Evolutionary conservation across 2,797 vertebrate genomes (phyloP), one percentile per base, ranked within the genome.

Genomic region (Melanotaenia maccullochi): DNA sequence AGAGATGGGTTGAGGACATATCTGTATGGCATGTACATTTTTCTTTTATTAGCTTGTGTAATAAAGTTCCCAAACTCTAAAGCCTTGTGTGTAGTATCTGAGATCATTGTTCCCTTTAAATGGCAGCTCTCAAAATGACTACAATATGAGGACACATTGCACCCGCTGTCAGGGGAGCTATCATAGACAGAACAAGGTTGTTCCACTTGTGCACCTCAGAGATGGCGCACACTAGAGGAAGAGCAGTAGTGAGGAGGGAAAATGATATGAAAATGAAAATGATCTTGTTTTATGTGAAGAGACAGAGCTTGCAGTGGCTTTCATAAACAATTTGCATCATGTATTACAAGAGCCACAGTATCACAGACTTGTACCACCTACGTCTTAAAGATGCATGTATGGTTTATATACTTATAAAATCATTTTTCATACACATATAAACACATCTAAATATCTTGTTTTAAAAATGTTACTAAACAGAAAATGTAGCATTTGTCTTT

Each of bases 11-110:
- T 18, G n/a, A 51, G 52, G 70, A 3, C 30, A 42, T 18, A 6
- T 59, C 32, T 47, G 56, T 66, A 71, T 79, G 78, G 30, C 63
- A 38, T 58, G 81, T 47, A 51, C 76, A 79, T 72, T 55, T 63
- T 57, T 28, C 22, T 57, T 58, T 36, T 79, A 81, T 36, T 83
- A 49, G 65, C 73, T 83, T 88, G 68, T 73, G 62, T 14, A 92
- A 92, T 93, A 94, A 94, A 94, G 36, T 71, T 84, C 64, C 83
- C 65, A 74, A 60, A 75, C 73, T 63, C 68, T 42, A 71, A 67
- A 81, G 59, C 33, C 30, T 25, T 60, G 67, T 73, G 69, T 79
- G 47, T 66, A 28, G 49, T 78, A 76, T 86, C 67, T 68, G 56
- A 77, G 73, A 81, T 81, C 76, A 83, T 57, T 71, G 82, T 73